phyloP scores from a whole-genome alignment of 2,797 vertebrate species.

The Neopelma chrysocephalum region DNA sequence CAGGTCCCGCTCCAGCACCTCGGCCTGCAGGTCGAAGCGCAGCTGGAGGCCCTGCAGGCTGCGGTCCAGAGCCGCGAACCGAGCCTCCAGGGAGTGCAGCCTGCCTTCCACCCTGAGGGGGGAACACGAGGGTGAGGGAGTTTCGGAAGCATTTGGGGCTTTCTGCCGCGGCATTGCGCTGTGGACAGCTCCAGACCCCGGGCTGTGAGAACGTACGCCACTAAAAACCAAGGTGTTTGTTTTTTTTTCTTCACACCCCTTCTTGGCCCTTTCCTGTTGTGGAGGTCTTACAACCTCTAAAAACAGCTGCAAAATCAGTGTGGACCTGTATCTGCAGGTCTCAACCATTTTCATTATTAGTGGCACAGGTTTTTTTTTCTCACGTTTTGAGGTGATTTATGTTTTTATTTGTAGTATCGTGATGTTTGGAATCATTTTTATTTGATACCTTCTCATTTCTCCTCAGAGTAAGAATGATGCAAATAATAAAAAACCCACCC shows the following conservation, averaged over 20 bases:
- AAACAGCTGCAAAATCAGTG: not conserved
- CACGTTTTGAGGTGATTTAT: not conserved
- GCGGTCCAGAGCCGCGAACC: not conserved
- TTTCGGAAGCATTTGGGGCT: not conserved
- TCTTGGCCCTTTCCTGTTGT: not conserved
- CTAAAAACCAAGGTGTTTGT: not conserved
- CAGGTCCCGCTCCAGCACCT: not conserved
- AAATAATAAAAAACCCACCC: not conserved
- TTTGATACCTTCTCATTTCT: not conserved
- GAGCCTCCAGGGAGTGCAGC: not conserved
- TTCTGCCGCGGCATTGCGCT: not conserved
- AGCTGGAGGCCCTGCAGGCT: not conserved
- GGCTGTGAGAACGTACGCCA: not conserved
- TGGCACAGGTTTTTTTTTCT: not conserved
- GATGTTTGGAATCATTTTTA: not conserved
- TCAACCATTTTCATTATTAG: not conserved
- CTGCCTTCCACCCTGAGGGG: not conserved
- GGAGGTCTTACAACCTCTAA: not conserved
- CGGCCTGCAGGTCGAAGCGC: not conserved
- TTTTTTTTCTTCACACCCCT: not conserved
- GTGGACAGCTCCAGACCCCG: not conserved
- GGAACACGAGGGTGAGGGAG: not conserved
- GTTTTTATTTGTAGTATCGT: not conserved
- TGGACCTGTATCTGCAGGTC: fast-evolving
- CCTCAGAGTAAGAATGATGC: not conserved